These are phyloP conservation scores for Osmerus eperlanus DNA, from an alignment of 2,113 vertebrate species.

Conservation along the genomic window DNA sequence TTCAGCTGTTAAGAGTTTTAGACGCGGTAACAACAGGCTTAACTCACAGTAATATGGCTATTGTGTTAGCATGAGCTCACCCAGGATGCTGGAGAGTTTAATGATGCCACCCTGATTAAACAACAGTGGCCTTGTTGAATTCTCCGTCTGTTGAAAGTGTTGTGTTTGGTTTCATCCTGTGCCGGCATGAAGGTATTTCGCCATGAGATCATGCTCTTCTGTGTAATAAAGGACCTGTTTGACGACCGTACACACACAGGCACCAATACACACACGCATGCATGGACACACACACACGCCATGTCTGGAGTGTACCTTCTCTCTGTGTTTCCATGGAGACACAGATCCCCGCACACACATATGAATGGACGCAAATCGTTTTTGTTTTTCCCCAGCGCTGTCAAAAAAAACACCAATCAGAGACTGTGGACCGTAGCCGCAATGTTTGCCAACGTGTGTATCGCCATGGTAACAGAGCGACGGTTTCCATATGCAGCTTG, in stretches of 20 bases:
- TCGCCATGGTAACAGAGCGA: slow-evolving; percentile 50
- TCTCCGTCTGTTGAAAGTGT: slow-evolving; percentile 1
- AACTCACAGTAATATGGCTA: background rate
- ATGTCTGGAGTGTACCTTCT: background rate
- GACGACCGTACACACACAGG: slow-evolving; percentile 6
- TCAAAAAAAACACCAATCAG: slow-evolving; percentile 14
- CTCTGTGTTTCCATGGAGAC: background rate
- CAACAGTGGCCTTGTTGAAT: slow-evolving; percentile 25
- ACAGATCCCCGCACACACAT: background rate
- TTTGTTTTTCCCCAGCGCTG: slow-evolving; percentile 2
- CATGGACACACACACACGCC: background rate
- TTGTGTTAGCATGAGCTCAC: background rate
- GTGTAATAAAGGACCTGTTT: slow-evolving; percentile 24
- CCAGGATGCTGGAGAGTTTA: background rate
- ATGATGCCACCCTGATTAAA: slow-evolving; percentile 54
- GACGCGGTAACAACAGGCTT: background rate
- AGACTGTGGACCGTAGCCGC: background rate
- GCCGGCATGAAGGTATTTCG: too few relatives aligned
- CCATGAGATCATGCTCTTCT: background rate
- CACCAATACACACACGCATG: slow-evolving; percentile 3
- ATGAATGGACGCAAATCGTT: background rate
- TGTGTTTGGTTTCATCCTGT: too few relatives aligned
- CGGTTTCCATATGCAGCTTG: slow-evolving; percentile 9
- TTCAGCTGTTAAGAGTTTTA: background rate
- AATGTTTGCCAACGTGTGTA: slow-evolving; percentile 20